These are phyloP conservation scores for Tursiops truncatus DNA, from an alignment of 2,113 vertebrate genomes.

Conservation along the genomic window DNA sequence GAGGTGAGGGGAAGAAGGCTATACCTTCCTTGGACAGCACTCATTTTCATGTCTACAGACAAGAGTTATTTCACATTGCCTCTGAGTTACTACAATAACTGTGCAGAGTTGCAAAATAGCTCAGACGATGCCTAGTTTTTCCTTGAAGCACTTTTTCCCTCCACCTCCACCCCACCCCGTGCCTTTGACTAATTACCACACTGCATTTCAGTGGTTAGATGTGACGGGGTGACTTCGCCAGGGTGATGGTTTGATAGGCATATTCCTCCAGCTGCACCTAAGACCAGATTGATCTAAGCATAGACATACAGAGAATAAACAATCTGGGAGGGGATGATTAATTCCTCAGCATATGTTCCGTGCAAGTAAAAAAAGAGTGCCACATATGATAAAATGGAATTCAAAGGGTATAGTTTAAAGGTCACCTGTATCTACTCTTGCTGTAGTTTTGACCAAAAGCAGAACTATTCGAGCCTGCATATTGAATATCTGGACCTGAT, in stretches of 20 bases:
- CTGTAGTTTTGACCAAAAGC: not conserved
- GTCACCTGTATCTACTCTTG: not conserved
- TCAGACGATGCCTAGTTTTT: not conserved
- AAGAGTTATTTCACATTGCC: not conserved
- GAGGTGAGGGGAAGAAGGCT: not conserved
- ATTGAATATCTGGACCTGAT: not conserved
- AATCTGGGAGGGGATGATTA: not conserved
- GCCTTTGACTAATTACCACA: not conserved
- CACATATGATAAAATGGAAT: not conserved
- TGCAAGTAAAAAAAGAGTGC: not conserved
- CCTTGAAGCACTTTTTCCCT: not conserved
- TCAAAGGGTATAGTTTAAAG: fast-evolving
- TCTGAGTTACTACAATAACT: not conserved
- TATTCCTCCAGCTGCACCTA: not conserved
- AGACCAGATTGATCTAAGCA: not conserved
- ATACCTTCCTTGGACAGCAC: not conserved
- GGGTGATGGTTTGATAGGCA: not conserved
- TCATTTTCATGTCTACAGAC: not conserved
- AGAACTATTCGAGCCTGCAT: not conserved
- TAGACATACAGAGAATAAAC: not conserved
- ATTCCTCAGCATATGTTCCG: not conserved
- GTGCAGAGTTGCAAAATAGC: not conserved
- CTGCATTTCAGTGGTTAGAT: not conserved
- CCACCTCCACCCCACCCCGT: fast-evolving
- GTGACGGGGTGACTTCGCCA: not conserved